phyloP scores from a whole-genome alignment of 2,888 invertebrate species.

The Craniophora ligustri region DNA sequence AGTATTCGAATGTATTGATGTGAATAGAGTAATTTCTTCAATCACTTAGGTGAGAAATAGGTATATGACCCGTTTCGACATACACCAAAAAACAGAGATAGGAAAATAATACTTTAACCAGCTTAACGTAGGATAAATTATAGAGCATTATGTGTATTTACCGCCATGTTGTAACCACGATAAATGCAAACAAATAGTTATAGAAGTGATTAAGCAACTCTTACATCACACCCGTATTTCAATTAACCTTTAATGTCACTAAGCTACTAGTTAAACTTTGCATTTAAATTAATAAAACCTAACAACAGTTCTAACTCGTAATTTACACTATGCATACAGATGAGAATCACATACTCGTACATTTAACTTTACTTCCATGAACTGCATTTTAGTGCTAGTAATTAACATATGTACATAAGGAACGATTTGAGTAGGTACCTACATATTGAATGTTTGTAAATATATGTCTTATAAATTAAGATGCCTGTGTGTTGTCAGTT shows the following conservation, averaged over 20 bases:
- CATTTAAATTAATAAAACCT: constrained; percentile 50
- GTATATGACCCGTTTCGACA: too few relatives aligned
- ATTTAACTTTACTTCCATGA: constrained; percentile 32
- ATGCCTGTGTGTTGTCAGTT: too few relatives aligned
- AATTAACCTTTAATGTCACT: constrained; percentile 39
- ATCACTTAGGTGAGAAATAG: too few relatives aligned
- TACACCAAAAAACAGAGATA: too few relatives aligned
- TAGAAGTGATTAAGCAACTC: constrained; percentile 20
- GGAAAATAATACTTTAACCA: too few relatives aligned
- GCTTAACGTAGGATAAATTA: too few relatives aligned
- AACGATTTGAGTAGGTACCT: too few relatives aligned
- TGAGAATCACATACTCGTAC: constrained; percentile 19
- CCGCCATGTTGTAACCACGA: constrained; percentile 24
- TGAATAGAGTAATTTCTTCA: neutral
- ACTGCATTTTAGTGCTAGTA: constrained; percentile 4
- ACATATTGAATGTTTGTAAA: too few relatives aligned
- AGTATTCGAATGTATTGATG: too few relatives aligned
- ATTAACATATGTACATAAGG: neutral
- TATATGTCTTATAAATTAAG: too few relatives aligned
- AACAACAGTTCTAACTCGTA: constrained; percentile 45
- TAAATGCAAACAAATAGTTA: constrained; percentile 35
- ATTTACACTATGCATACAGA: constrained; percentile 43
- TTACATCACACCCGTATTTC: constrained; percentile 20
- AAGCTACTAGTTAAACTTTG: constrained; percentile 28
- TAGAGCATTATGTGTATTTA: constrained; percentile 16